phyloP scores from a whole-genome alignment of 2,888 invertebrate genomes.

The Lithophane ornitopus region DNA sequence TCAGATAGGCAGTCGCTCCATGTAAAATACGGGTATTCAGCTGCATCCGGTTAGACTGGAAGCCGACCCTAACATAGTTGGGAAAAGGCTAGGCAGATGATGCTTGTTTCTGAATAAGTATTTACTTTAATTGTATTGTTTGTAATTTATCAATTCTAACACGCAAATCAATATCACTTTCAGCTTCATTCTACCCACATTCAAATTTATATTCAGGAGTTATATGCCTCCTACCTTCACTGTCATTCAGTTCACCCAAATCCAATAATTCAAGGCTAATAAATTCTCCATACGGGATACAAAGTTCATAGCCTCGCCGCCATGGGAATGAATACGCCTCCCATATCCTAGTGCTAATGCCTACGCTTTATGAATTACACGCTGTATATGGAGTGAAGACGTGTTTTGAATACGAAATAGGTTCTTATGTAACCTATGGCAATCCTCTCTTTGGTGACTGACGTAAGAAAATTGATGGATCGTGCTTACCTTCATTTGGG shows the following conservation, averaged over 20 bases:
- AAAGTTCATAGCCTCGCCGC: slow-evolving; percentile 63
- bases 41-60: too few relatives aligned
- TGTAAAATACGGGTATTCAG: too few relatives aligned
- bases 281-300: slow-evolving; percentile 62
- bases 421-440: slow-evolving; percentile 49
- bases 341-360: slow-evolving; percentile 72
- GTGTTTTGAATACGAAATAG: slow-evolving; percentile 62
- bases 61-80: too few relatives aligned
- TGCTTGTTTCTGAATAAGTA: not conserved
- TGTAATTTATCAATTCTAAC: not conserved
- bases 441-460: slow-evolving; percentile 53
- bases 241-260: slow-evolving; percentile 3
- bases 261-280: slow-evolving; percentile 50
- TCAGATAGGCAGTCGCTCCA: too few relatives aligned
- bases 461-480: slow-evolving; percentile 52
- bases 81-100: too few relatives aligned
- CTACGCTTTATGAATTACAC: slow-evolving; percentile 66
- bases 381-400: slow-evolving; percentile 59
- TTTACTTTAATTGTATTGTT: not conserved
- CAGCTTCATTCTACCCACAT: not conserved
- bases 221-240: not conserved
- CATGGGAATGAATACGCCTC: slow-evolving; percentile 58
- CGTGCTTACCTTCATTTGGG: slow-evolving; percentile 49
- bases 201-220: not conserved
- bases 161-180: not conserved